Conservation (phyloP, 2,113 vertebrate species). For the Ursus arctos region DNA sequence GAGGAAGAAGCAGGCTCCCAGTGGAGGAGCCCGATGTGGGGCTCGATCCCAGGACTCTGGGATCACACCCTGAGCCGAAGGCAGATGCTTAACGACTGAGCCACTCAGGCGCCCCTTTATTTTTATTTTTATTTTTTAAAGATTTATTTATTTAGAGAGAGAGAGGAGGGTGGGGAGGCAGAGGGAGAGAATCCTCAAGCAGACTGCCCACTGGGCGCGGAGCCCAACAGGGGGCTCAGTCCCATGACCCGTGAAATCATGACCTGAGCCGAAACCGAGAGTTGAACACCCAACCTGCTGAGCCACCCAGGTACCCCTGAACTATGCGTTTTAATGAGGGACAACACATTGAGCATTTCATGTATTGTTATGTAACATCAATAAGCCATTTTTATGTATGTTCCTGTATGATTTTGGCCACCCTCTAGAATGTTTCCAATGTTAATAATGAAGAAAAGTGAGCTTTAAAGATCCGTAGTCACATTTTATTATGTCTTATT, state of each 20-base stretch:
- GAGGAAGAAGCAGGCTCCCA: too few species aligned
- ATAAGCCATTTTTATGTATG: background rate
- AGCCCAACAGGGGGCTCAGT: background rate
- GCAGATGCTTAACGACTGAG: too few species aligned
- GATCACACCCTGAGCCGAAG: too few species aligned
- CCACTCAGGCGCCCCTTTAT: too few species aligned
- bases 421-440: background rate
- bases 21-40: too few species aligned
- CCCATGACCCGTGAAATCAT: too few species aligned
- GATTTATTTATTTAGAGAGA: background rate
- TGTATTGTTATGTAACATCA: background rate
- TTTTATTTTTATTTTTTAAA: background rate
- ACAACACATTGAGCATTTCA: background rate
- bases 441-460: constrained; percentile 48
- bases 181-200: background rate
- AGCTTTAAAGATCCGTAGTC: background rate
- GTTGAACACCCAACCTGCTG: too few species aligned
- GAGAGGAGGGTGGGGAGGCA: background rate
- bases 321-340: background rate
- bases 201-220: background rate
- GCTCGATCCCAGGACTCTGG: too few species aligned
- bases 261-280: too few species aligned
- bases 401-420: background rate
- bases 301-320: background rate
- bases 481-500: constrained; percentile 25